These are phyloP conservation scores for Avahi laniger DNA, from an alignment of 2,797 vertebrate genomes.

Conservation along the genomic window DNA sequence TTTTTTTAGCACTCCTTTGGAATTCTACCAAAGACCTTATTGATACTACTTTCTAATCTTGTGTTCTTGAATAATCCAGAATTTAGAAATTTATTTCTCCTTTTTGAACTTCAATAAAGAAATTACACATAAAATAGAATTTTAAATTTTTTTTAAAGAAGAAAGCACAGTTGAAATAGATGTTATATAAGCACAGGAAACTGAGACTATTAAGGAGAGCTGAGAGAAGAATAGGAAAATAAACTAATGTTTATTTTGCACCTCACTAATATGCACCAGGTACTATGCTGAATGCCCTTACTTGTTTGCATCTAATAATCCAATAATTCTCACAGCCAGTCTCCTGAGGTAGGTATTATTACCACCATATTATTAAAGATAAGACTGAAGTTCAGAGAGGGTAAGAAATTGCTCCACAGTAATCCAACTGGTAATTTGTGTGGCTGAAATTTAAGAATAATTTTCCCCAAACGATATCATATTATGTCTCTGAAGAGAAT, in stretches of 20 bases:
- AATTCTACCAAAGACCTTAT: background rate
- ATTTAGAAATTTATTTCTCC: background rate
- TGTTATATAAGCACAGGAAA: background rate
- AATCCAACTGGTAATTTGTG: background rate
- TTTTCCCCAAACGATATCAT: background rate
- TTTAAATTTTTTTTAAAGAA: slow-evolving; percentile 31
- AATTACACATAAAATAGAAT: background rate
- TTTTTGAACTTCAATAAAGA: background rate
- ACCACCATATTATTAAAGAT: background rate
- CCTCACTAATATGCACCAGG: background rate
- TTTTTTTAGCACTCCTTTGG: background rate
- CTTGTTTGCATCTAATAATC: background rate
- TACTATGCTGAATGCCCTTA: background rate
- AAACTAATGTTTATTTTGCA: background rate
- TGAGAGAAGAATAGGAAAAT: background rate
- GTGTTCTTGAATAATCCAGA: background rate
- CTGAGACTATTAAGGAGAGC: background rate
- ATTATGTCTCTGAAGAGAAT: background rate
- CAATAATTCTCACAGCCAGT: background rate
- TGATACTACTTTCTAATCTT: background rate
- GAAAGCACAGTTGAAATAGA: background rate
- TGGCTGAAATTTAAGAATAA: slow-evolving; percentile 14
- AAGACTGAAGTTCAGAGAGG: background rate
- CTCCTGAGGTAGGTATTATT: background rate
- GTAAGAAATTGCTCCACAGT: background rate